phyloP scores from a whole-genome alignment of 1,140 invertebrate species.

The Aradophagus sp. region DNA sequence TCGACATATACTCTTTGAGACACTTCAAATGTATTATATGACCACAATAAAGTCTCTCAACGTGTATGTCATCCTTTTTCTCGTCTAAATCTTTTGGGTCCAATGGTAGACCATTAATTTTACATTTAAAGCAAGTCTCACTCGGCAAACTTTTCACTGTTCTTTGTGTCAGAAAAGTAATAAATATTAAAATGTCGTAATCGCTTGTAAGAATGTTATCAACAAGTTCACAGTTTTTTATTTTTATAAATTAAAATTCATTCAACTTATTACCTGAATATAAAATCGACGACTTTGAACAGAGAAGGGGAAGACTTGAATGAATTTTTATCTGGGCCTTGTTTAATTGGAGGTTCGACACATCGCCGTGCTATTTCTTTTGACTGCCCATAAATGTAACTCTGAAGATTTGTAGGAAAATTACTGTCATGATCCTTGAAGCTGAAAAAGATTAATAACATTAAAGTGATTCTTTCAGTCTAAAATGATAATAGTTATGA shows the following conservation, averaged over 20 bases:
- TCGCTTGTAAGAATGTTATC: neutral
- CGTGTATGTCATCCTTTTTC: conserved; percentile 77
- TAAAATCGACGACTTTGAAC: conserved; percentile 77
- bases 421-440: conserved; percentile 79
- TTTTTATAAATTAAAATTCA: too few relatives aligned
- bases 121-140: conserved; percentile 81
- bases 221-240: too few relatives aligned
- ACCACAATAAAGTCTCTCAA: conserved; percentile 85
- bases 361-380: conserved; percentile 82
- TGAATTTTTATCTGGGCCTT: conserved; percentile 69
- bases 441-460: conserved; percentile 55
- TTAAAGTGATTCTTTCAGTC: too few relatives aligned
- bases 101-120: conserved; percentile 77
- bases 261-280: conserved; percentile 77
- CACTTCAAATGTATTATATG: conserved; percentile 85
- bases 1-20: conserved; percentile 82
- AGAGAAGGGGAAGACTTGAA: conserved; percentile 81
- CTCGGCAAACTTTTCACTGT: conserved; percentile 77
- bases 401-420: conserved; percentile 79
- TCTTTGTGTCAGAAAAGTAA: conserved; percentile 39
- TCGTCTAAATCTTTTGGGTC: conserved; percentile 77
- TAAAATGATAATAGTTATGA: too few relatives aligned
- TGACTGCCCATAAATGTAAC: conserved; percentile 80
- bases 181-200: conserved; percentile 7
- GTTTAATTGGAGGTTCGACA: conserved; percentile 81